These are phyloP conservation scores for Ridgeia piscesae DNA, from an alignment of 1,140 invertebrate genomes.

Conservation along the genomic window DNA sequence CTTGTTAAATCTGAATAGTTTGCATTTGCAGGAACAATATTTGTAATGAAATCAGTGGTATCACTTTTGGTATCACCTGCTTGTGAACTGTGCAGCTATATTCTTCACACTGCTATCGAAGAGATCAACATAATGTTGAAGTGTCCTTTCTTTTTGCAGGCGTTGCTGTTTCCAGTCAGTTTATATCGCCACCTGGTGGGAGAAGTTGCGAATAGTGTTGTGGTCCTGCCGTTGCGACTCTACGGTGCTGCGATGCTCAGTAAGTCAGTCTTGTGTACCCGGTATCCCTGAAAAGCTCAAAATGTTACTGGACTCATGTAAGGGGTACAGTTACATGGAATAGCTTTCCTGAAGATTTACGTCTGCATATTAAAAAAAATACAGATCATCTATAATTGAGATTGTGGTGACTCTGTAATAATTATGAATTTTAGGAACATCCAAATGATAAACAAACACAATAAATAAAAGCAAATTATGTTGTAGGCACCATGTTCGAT, in stretches of 20 bases:
- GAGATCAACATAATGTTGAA: neutral
- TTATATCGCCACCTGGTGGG: constrained; percentile 42
- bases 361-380: too few species aligned
- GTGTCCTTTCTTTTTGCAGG: constrained; percentile 33
- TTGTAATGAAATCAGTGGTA: neutral
- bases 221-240: constrained; percentile 42
- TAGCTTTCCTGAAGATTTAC: too few species aligned
- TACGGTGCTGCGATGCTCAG: constrained; percentile 49
- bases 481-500: too few species aligned
- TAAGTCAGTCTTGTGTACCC: constrained; percentile 32
- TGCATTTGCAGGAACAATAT: neutral
- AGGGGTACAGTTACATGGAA: too few species aligned
- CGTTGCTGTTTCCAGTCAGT: constrained; percentile 40
- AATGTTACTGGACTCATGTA: neutral
- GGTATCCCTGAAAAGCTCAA: neutral
- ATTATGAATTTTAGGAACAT: too few species aligned
- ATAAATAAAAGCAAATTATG: too few species aligned
- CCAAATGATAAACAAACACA: too few species aligned
- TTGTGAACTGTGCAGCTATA: neutral
- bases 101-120: neutral
- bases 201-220: constrained; percentile 32
- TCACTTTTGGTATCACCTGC: neutral
- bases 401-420: too few species aligned
- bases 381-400: too few species aligned
- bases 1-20: neutral